phyloP scores from a whole-genome alignment of 2,888 invertebrate species.

The Stratiomys singularior region DNA sequence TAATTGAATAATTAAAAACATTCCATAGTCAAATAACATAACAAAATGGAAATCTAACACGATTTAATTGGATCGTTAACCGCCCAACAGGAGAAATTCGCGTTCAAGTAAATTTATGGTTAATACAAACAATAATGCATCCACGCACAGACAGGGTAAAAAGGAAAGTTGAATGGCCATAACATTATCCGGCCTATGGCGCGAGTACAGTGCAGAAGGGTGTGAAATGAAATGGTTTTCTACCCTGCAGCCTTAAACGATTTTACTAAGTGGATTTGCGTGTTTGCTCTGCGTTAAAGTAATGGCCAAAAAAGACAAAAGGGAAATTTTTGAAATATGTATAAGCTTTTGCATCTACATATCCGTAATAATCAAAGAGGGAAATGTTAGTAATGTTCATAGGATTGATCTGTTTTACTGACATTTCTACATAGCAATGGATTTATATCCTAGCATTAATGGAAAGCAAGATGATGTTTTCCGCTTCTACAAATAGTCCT shows the following conservation, averaged over 20 bases:
- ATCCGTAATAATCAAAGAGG: no score
- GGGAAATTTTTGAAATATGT: no score
- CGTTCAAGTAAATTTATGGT: not conserved
- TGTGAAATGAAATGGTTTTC: not conserved
- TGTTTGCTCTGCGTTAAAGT: not conserved
- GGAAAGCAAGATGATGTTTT: no score
- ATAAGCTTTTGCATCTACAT: no score
- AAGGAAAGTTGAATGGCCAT: no score
- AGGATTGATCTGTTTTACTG: no score
- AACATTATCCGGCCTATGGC: no score
- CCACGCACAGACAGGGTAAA: no score
- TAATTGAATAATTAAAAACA: constrained; percentile 13
- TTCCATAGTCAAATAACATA: not conserved
- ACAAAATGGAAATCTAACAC: constrained; percentile 3
- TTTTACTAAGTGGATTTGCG: constrained; percentile 6
- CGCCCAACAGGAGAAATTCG: not conserved
- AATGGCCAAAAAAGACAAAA: not conserved
- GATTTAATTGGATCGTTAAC: constrained; percentile 14
- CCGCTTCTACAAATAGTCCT: no score
- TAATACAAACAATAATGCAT: constrained; percentile 7
- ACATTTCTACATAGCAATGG: no score
- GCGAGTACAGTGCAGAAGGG: not conserved
- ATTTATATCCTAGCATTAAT: no score
- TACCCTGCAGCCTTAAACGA: constrained; percentile 1
- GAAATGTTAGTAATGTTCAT: no score